These are phyloP conservation scores for Uromys caudimaculatus DNA, from an alignment of 2,797 vertebrate species.

Conservation along the genomic window DNA sequence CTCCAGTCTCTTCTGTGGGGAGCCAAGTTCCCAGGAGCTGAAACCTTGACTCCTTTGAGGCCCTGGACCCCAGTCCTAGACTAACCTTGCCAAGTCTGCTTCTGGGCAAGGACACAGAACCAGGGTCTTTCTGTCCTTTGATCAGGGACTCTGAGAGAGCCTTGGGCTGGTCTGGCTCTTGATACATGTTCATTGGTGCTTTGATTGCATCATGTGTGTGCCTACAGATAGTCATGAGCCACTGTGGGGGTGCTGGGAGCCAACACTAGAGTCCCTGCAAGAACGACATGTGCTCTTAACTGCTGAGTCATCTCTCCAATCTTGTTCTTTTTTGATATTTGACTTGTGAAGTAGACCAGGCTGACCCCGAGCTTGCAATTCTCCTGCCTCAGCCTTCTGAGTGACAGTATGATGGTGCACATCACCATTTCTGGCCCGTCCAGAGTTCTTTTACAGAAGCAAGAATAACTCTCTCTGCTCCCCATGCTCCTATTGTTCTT, in stretches of 20 bases:
- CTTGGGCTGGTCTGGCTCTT: not conserved
- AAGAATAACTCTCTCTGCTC: not conserved
- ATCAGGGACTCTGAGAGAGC: not conserved
- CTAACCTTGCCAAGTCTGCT: not conserved
- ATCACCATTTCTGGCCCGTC: not conserved
- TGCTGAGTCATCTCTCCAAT: not conserved
- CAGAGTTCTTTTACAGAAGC: not conserved
- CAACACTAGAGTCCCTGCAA: not conserved
- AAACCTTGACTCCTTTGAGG: not conserved
- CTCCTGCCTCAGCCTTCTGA: not conserved
- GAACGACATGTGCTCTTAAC: not conserved
- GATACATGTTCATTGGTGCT: not conserved
- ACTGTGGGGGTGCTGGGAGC: not conserved
- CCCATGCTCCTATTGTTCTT: not conserved
- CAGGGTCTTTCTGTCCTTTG: not conserved
- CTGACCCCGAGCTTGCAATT: not conserved
- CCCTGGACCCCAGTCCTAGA: not conserved
- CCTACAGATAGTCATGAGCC: not conserved
- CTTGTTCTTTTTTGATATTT: not conserved
- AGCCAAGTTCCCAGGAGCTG: not conserved
- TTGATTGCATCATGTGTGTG: not conserved
- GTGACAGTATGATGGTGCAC: too few species aligned
- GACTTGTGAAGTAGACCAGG: not conserved
- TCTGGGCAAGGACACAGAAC: not conserved
- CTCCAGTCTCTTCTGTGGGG: not conserved